phyloP scores from a whole-genome alignment of 2,797 vertebrate species.

The Sebastes miniatus region DNA sequence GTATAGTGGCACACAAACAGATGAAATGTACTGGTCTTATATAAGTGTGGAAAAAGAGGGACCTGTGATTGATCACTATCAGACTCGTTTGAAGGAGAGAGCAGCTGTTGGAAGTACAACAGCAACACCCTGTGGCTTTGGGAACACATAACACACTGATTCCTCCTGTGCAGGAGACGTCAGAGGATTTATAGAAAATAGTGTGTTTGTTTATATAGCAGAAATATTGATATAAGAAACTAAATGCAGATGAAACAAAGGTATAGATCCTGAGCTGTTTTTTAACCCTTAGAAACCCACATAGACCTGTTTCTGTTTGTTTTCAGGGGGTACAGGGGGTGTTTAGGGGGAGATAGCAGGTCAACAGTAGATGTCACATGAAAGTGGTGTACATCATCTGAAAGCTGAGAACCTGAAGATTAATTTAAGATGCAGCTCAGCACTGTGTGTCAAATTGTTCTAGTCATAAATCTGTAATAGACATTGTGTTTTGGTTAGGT shows the following conservation, averaged over 20 bases:
- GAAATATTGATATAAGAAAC: not conserved
- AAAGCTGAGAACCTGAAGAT: not conserved
- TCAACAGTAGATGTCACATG: too few species aligned
- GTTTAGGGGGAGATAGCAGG: not conserved
- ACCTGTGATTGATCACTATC: slow-evolving; percentile 41
- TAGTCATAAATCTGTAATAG: not conserved
- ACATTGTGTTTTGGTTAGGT: not conserved
- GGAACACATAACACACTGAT: slow-evolving; percentile 2
- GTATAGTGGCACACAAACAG: slow-evolving; percentile 52
- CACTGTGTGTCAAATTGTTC: not conserved
- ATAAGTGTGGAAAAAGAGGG: slow-evolving; percentile 49
- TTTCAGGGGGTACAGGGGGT: too few species aligned
- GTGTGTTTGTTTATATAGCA: not conserved
- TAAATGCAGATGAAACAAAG: not conserved
- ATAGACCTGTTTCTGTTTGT: not conserved
- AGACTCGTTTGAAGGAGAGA: slow-evolving; percentile 2
- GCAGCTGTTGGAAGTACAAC: slow-evolving; percentile 61
- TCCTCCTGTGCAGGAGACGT: not conserved
- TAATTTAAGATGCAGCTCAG: not conserved
- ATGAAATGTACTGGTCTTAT: slow-evolving; percentile 52
- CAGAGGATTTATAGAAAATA: not conserved
- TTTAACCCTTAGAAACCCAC: not conserved
- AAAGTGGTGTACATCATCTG: not conserved
- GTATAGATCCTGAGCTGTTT: not conserved
- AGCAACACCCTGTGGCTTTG: slow-evolving; percentile 75